Percentiles rank a stretch among this genome's conserved stretches.
phyloP scores from a whole-genome alignment of 2,113 vertebrate species.

The Bambusicola thoracicus region DNA sequence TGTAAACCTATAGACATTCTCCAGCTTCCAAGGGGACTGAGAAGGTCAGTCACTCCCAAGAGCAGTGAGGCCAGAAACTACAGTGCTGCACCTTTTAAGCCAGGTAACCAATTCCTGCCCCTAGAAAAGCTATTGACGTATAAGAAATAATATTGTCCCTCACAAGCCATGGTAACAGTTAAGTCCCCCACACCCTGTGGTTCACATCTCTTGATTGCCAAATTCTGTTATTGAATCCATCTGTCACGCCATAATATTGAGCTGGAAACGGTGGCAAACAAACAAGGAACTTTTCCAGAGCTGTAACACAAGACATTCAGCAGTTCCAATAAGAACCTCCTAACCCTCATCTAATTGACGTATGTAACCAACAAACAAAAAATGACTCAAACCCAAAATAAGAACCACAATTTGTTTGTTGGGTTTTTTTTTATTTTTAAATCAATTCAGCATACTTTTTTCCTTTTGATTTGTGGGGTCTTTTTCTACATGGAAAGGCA shows the following conservation, averaged over 20 bases:
- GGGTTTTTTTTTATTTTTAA: neutral
- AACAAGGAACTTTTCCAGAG: slow-evolving; percentile 28
- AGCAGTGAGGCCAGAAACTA: neutral
- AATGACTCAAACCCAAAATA: neutral
- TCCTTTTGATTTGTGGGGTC: neutral
- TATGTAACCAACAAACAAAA: neutral
- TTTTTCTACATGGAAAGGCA: neutral
- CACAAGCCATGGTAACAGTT: neutral
- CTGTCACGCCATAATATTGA: neutral
- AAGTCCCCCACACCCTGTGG: neutral
- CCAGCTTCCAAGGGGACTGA: neutral
- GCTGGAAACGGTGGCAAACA: slow-evolving; percentile 19
- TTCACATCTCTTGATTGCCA: neutral
- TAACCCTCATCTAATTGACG: neutral
- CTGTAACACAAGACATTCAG: slow-evolving; percentile 13
- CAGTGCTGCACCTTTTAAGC: neutral
- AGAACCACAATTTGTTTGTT: neutral
- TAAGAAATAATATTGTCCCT: neutral
- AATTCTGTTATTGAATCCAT: slow-evolving; percentile 10
- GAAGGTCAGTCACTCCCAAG: neutral
- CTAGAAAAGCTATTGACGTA: neutral
- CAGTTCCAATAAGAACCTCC: slow-evolving; percentile 28
- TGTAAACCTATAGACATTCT: neutral
- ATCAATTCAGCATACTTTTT: neutral
- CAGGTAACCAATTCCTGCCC: neutral